Base-by-base conservation (phyloP, 2,888 invertebrate species). In the Acleris literana region DNA sequence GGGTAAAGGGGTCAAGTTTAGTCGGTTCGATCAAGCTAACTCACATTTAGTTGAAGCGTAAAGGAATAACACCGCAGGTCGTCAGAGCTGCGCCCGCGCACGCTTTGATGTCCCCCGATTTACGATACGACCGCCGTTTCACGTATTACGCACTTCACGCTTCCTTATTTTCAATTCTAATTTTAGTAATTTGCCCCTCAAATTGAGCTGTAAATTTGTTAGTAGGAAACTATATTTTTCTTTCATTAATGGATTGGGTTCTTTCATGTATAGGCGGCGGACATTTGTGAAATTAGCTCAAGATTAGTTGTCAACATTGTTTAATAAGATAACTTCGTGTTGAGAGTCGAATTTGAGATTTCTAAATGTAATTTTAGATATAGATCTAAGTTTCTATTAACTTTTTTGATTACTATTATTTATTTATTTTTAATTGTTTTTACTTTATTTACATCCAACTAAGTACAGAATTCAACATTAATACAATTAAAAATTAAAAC, bases 41-140 rank as follows among this genome's bases (percentile, higher is more conserved):
- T 39, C 13, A 13, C 13, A 39, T 39, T 39, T 39, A 13, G 39
- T 13, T 39, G 39, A 39, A 3, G 39, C 13, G 39, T 39, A 5
- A 39, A 39, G 39, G 39, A 39, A 39, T 39, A 39, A 39, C 39
- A 39, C 39, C 39, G 2, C 46, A 7, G n/a, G 2, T 46, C 46
- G 46, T 17, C 46, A 46, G 46, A 46, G n/a, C 49, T 25, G 59
- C 55, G 60, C 44, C 59, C 72, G 71, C 70, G 68, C 72, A 65
- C 64, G 69, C 84, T 85, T 85, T 83, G 82, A 85, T 76, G 79
- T 82, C 70, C 66, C 60, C 76, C 76, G 75, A 80, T 80, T 79
- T 77, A 83, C 74, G 80, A 82, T 76, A 78, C 55, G 44, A 57
- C 39, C 39, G 64, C 52, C 46, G 62, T 58, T 59, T 62, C 56